A percentile compares a stretch with the other conserved stretches of the same genome.
Evolutionary conservation across 2,888 invertebrate species (phyloP).

Genomic region (Chloromyia formosa): DNA sequence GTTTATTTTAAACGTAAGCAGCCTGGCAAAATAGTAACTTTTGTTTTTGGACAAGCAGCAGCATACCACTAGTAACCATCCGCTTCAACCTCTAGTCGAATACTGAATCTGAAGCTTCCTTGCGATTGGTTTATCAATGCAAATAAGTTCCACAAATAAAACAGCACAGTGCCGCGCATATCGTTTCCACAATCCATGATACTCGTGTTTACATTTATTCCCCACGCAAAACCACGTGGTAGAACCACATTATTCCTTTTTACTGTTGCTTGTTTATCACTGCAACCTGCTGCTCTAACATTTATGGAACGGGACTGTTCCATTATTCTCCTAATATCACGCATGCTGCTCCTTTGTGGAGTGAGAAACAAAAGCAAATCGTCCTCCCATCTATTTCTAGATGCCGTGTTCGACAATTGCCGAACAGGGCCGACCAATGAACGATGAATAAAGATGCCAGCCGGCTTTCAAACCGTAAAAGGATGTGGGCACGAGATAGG

Average conservation of each 20-base stretch:
- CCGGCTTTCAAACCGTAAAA: background rate
- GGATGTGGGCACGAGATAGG: background rate
- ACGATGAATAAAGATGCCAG: conserved; percentile 4
- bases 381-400: conserved; percentile 14
- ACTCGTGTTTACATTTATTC: conserved; percentile 36
- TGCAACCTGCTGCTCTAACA: conserved; percentile 38
- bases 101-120: background rate
- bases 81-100: background rate
- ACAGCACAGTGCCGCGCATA: conserved; percentile 11
- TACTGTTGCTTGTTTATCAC: conserved; percentile 41
- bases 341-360: conserved; percentile 45
- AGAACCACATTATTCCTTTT: conserved; percentile 36
- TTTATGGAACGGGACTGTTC: conserved; percentile 31
- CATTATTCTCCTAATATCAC: conserved; percentile 40
- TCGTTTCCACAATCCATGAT: conserved; percentile 14
- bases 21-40: too few relatives aligned
- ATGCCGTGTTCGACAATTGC: conserved; percentile 30
- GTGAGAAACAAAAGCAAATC: conserved; percentile 44
- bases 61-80: too few relatives aligned
- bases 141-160: conserved; percentile 30
- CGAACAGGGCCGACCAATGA: conserved; percentile 26
- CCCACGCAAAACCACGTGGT: conserved; percentile 34
- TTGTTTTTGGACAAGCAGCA: too few relatives aligned
- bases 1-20: too few relatives aligned
- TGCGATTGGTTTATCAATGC: conserved; percentile 16